Base-by-base conservation (phyloP, 2,797 vertebrate species). In the Poecilia velifera region DNA sequence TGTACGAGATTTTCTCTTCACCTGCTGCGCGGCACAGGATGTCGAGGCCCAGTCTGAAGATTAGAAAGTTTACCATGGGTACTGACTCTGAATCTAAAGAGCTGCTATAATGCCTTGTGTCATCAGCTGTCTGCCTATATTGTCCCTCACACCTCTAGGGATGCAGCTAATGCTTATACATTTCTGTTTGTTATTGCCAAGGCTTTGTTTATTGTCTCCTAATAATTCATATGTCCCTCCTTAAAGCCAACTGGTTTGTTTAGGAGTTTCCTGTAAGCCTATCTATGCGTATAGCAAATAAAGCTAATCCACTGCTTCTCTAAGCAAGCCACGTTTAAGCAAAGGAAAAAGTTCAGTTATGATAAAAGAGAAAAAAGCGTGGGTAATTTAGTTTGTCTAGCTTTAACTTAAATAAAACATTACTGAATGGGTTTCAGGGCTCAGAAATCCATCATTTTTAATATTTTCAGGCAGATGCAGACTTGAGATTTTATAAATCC, bases 11-110 rank as follows among this genome's bases (percentile, higher is more conserved):
- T 53, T 74, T 87, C 74, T 83, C 57, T 86, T 85, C 92, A 94
- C 92, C 92, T 95, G 94, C 89, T 88, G 77, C 73, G 76, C n/a
- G 25, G 76, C 36, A 76, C 84, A 91, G 90, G 88, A 93, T 89
- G 84, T 90, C 51, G 76, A 62, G 73, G 82, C 62, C 66, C 66
- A 53, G 46, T 36, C 22, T 25, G 45, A 57, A 62, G 76, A 78
- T 80, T 82, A 79, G 10, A 81, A 78, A 71, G 36, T 72, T 82
- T 72, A 77, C 46, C 20, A 72, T 70, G 13, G 34, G 34, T 6
- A 55, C 22, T 34, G 57, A 55, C 12, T 25, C 34, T 46, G 46
- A 73, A 31, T 66, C 18, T 2, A 59, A 51, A 70, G 28, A 8
- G 3, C 39, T 28, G 22, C 41, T 49, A 45, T 74, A 53, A 75